Base-by-base conservation (phyloP, 2,797 vertebrate genomes). In the Gadopsis bispinosus region DNA sequence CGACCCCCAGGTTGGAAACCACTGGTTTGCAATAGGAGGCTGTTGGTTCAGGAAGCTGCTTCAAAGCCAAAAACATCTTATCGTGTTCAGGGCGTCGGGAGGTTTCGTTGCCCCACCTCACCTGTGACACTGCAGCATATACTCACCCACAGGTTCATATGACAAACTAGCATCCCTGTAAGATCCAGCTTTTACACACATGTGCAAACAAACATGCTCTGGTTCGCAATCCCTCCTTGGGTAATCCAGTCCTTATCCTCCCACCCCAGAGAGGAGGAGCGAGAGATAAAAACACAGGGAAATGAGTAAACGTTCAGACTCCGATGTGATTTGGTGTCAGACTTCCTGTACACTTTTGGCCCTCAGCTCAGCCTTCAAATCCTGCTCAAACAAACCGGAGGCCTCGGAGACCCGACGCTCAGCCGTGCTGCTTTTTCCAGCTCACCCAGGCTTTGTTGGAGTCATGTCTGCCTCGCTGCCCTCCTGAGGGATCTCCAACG, bases 161-260 rank as follows among this genome's bases (percentile, higher is more conserved):
- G 43, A 43, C n/a, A 55, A 63, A 69, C 50, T 29, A 50, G 47
- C 31, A 14, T 56, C 43, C 16, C n/a, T 26, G 33, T 29, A 22
- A 37, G 12, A 72, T n/a, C 4, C 54, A 69, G 81, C 72, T 69
- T 82, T 73, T 54, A 54, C 54, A n/a, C 69, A 80, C 50, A 68
- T 17, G 37, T 71, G 75, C 65, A 72, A 33, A 78, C 63, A 75
- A 60, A 77, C 51, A 60, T 79, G 56, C 39, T 60, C 37, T 60
- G 71, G 79, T 67, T 60, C 81, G 73, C 60, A 53, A 59, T 73
- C 71, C 39, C 73, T 69, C 51, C 64, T 19, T 33, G 50, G 58
- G 62, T 93, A 93, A 94, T 94, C 91, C 84, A 55, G 59, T 70
- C 31, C 64, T 93, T 91, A 94, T 92, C 91, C 81, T 63, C 67